Evolutionary conservation across 2,888 invertebrate species (phyloP).

Genomic region (Caenorhabditis uteleia): DNA sequence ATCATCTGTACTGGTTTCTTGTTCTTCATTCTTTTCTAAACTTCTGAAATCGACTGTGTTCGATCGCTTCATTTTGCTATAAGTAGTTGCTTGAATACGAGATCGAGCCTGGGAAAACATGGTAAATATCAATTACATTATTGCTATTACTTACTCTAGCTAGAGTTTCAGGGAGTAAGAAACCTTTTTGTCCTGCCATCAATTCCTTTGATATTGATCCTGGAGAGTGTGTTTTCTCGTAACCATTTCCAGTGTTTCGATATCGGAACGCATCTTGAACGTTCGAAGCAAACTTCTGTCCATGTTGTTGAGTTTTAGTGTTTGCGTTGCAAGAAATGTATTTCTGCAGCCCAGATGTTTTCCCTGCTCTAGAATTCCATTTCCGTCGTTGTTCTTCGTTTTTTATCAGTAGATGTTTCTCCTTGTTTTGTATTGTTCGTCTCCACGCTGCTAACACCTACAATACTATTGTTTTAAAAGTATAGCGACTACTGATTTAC

Average conservation of each 20-base stretch:
- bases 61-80: background rate
- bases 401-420: no score
- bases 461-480: no score
- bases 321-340: background rate
- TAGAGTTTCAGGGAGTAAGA: background rate
- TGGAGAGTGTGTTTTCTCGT: background rate
- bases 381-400: no score
- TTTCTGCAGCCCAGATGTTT: background rate
- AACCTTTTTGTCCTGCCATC: background rate
- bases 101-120: background rate
- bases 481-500: no score
- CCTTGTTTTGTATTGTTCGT: no score
- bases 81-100: background rate
- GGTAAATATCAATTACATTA: background rate
- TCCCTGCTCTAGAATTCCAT: no score
- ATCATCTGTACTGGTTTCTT: no score
- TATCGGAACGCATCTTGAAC: slow-evolving; percentile 11
- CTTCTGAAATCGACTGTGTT: background rate
- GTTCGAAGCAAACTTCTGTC: slow-evolving; percentile 4
- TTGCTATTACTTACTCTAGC: background rate
- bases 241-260: no score
- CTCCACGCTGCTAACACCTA: no score
- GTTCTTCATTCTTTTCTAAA: background rate
- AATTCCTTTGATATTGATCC: background rate
- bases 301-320: background rate